Evolutionary conservation across 2,113 vertebrate species (phyloP).

Genomic region (Todiramphus chloris): DNA sequence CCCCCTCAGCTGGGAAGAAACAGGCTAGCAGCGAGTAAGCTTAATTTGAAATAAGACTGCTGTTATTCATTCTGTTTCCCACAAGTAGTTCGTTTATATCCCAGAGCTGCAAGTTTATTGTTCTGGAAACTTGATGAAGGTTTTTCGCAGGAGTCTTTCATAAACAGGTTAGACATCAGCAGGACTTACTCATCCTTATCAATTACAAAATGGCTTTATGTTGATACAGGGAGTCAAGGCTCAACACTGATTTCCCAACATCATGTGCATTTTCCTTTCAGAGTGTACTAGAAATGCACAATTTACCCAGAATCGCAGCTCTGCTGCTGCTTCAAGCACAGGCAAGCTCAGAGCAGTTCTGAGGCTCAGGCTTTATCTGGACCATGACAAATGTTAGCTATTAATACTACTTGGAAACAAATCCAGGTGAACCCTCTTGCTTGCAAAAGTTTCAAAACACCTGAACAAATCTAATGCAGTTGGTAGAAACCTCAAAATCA

Average conservation of each 20-base stretch:
- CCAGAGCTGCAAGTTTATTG: neutral
- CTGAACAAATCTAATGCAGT: neutral
- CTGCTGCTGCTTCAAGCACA: neutral
- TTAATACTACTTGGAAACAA: neutral
- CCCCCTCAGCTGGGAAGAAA: fast-evolving
- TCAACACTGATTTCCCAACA: neutral
- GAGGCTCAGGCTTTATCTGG: neutral
- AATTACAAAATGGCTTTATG: neutral
- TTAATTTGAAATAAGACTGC: neutral
- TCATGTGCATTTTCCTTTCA: fast-evolving
- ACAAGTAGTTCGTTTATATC: fast-evolving
- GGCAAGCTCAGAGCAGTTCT: too few species aligned
- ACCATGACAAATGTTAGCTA: neutral
- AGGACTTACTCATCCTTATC: neutral
- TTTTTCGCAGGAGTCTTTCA: neutral
- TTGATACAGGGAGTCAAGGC: neutral
- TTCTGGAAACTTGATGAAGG: neutral
- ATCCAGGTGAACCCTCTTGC: neutral
- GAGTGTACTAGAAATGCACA: neutral
- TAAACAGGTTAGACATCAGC: neutral
- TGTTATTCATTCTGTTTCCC: neutral
- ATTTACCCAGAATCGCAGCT: neutral
- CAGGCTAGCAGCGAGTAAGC: neutral
- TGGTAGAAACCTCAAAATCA: neutral
- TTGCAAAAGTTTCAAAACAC: neutral